Evolutionary conservation across 2,113 vertebrate genomes (phyloP), one percentile per base, ranked within the genome.

Genomic region (Vulpes lagopus): DNA sequence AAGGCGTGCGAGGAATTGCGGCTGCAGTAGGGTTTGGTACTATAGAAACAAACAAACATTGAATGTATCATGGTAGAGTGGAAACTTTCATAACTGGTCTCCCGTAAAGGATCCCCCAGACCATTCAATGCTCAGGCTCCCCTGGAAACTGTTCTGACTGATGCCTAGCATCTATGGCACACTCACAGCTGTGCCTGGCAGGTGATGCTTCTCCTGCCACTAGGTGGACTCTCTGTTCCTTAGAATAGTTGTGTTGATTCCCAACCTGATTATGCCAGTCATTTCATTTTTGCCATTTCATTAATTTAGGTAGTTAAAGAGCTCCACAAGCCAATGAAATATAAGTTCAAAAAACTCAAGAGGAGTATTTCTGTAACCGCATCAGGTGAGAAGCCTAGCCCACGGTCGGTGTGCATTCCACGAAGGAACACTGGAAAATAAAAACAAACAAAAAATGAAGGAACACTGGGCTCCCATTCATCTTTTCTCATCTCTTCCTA

Each of bases 1-100:
- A 98, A 30, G 99, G 99, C 14, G 99, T 99, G n/a, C 99, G 99
- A 95, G 99, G 99, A 94, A 99, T 98, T 0, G 99, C 81, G 83
- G 99, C 89, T 74, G 99, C 98, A 12, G 99, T 67, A 62, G 99
- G 98, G 85, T 96, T 98, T n/a, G 99, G 99, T 87, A 98, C 99
- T 99, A 93, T 0, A 78, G 74, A 81, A 95, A 97, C 25, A 71
- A 95, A 27, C 22, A 43, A 49, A 71, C 35, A 49, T 51, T 14
- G 10, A 81, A 17, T 3, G 11, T 3, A 22, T 38, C 4, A 16
- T 0, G 1, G 27, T 3, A 5, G 11, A 65, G 55, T 1, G 7
- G 6, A 32, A 57, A 71, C 53, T 60, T 95, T 67, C 60, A 20
- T 55, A 53, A 69, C 43, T 59, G 35, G 32, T 27, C 7, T 64